These are phyloP conservation scores for Heliocidaris tuberculata DNA, from an alignment of 35 echinoderm and acorn worm genomes.

Conservation along the genomic window DNA sequence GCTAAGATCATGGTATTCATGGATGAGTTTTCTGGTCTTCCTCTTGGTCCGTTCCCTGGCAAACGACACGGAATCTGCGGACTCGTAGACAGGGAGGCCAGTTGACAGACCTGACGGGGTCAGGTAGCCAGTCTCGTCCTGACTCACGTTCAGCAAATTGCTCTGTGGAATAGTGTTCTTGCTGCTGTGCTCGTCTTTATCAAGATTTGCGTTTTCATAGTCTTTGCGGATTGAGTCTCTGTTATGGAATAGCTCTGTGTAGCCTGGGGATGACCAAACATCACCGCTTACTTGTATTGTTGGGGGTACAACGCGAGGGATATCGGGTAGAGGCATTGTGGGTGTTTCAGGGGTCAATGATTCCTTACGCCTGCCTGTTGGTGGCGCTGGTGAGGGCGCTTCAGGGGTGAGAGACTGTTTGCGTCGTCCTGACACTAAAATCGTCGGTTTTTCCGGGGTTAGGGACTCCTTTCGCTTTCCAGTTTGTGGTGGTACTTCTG, in stretches of 20 bases:
- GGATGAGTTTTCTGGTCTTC: slow-evolving; percentile 12
- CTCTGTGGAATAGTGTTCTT: not conserved
- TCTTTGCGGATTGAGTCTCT: not conserved
- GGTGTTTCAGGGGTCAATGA: slow-evolving; percentile 16
- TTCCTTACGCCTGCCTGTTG: slow-evolving; percentile 12
- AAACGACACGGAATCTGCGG: not conserved
- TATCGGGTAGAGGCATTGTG: slow-evolving; percentile 18
- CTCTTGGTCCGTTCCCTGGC: not conserved
- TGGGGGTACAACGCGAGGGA: not conserved
- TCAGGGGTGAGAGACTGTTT: not conserved
- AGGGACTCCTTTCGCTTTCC: not conserved
- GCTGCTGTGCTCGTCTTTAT: not conserved
- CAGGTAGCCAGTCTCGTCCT: slow-evolving; percentile 40
- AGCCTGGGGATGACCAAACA: not conserved
- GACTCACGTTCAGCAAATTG: not conserved
- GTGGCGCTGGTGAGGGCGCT: not conserved
- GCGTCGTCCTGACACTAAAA: not conserved
- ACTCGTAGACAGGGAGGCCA: not conserved
- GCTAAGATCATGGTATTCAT: slow-evolving; percentile 31
- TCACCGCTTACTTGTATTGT: not conserved
- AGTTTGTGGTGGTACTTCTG: not conserved
- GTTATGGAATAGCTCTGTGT: slow-evolving; percentile 21
- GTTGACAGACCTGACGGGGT: not conserved
- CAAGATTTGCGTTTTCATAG: not conserved
- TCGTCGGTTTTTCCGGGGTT: not conserved